phyloP scores from a whole-genome alignment of 1,140 invertebrate genomes.

The Papilio aristodemus region DNA sequence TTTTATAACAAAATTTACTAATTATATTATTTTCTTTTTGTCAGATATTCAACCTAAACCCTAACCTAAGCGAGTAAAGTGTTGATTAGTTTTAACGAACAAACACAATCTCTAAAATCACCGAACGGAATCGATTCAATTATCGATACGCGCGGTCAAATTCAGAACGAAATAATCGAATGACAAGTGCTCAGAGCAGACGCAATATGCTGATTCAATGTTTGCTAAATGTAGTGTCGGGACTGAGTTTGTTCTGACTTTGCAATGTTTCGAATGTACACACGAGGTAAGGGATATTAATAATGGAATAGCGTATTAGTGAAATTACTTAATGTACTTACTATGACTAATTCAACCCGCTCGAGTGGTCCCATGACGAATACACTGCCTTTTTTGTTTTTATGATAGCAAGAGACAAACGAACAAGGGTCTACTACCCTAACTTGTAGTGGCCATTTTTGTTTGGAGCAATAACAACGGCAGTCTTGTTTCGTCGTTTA shows the following conservation, averaged over 20 bases:
- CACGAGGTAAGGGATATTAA: neutral
- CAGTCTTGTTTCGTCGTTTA: too few relatives aligned
- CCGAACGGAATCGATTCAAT: constrained; percentile 23
- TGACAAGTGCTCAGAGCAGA: constrained; percentile 22
- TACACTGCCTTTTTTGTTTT: too few relatives aligned
- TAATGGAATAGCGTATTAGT: neutral
- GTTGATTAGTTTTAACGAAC: neutral
- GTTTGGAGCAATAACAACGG: too few relatives aligned
- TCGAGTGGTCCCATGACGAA: too few relatives aligned
- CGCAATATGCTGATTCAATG: constrained; percentile 29
- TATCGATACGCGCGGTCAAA: constrained; percentile 19
- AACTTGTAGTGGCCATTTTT: too few relatives aligned
- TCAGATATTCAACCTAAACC: too few relatives aligned
- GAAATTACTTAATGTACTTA: too few relatives aligned
- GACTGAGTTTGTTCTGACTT: constrained; percentile 10
- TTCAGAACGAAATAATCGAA: constrained; percentile 27
- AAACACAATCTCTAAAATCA: constrained; percentile 11
- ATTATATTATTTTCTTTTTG: too few relatives aligned
- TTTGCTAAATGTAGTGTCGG: constrained; percentile 24
- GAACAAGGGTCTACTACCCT: too few relatives aligned
- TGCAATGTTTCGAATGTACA: neutral
- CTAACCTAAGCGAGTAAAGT: neutral
- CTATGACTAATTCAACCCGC: too few relatives aligned
- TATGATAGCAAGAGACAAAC: too few relatives aligned
- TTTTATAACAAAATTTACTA: too few relatives aligned